phyloP scores from a whole-genome alignment of 2,113 vertebrate genomes.

The Noctilio leporinus region DNA sequence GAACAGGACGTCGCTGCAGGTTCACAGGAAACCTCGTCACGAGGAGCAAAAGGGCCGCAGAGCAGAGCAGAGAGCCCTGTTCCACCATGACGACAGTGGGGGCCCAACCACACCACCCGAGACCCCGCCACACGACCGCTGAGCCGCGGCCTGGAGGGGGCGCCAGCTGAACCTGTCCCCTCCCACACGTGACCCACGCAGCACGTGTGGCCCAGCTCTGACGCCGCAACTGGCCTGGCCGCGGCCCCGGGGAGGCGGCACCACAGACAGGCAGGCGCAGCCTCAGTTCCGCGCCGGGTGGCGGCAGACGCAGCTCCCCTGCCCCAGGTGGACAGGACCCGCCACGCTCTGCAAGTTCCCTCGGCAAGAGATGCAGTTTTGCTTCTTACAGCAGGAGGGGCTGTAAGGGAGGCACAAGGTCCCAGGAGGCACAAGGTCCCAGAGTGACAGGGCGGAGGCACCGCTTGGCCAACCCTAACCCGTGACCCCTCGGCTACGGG shows the following conservation, averaged over 20 bases:
- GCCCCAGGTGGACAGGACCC: no score
- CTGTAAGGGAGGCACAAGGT: neutral
- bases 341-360: no score
- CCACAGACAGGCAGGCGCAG: neutral
- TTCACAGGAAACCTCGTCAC: neutral
- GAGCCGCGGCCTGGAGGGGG: neutral
- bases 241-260: neutral
- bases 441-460: fast-evolving
- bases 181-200: neutral
- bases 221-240: neutral
- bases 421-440: neutral
- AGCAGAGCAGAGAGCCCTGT: neutral
- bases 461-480: neutral
- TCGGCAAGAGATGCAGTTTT: neutral
- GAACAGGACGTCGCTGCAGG: neutral
- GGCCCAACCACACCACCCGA: neutral
- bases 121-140: neutral
- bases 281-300: neutral
- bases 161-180: neutral
- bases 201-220: neutral
- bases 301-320: fast-evolving
- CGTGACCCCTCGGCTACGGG: neutral
- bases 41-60: neutral
- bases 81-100: neutral
- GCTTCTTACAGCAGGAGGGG: neutral